A percentile compares a stretch with the other conserved stretches of the same genome.
Evolutionary conservation across 2,797 vertebrate genomes (phyloP).

Genomic region (Orestias chungarensis): DNA sequence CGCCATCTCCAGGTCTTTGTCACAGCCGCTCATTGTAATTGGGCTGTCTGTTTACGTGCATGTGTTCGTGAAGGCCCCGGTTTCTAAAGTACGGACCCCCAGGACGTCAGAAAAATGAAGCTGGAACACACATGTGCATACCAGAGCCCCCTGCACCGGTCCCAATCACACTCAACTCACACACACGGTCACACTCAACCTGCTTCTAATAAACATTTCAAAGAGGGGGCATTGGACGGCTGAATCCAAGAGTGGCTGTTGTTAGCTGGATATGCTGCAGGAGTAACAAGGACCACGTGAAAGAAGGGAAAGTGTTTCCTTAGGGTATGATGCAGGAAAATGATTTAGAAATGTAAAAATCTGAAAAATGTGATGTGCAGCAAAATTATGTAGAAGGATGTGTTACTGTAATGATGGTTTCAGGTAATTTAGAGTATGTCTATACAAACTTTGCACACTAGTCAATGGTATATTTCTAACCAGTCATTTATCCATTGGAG

Average conservation of each 20-base stretch:
- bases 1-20: slow-evolving; percentile 66
- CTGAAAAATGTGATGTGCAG: background rate
- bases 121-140: slow-evolving; percentile 84
- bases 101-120: slow-evolving; percentile 73
- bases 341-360: background rate
- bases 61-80: slow-evolving; percentile 29
- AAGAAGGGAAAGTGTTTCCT: slow-evolving; percentile 41
- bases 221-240: slow-evolving; percentile 61
- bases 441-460: background rate
- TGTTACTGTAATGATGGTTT: background rate
- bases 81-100: slow-evolving; percentile 69
- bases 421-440: background rate
- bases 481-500: background rate
- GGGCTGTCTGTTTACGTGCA: slow-evolving; percentile 17
- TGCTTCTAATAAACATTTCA: slow-evolving; percentile 81
- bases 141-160: slow-evolving; percentile 74
- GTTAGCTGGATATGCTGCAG: slow-evolving; percentile 73
- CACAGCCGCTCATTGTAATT: slow-evolving; percentile 59
- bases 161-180: slow-evolving; percentile 63
- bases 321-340: background rate
- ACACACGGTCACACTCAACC: slow-evolving; percentile 38
- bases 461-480: background rate
- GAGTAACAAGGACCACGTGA: slow-evolving; percentile 83
- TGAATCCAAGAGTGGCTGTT: slow-evolving; percentile 63
- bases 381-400: background rate